Base-by-base conservation (phyloP, 2,888 invertebrate genomes). In the Liodrosophila aerea region DNA sequence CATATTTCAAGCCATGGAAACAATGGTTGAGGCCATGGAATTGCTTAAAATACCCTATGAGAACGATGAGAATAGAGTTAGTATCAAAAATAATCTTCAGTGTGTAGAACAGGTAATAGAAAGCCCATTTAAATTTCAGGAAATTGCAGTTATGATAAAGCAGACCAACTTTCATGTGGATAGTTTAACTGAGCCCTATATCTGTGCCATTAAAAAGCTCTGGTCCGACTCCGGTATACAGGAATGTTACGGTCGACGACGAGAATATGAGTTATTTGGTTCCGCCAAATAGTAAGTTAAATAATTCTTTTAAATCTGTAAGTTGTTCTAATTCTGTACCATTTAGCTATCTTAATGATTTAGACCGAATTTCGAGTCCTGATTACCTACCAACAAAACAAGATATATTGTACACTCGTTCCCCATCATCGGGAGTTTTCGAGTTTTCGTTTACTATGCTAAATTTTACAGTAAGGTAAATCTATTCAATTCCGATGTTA, bases 1-100 rank as follows among this genome's bases (percentile, higher is more conserved):
- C 92, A 98, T 99, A 92, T 99, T 99, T 92, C 99, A 99, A 99
- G 99, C 99, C 83, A 99, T 99, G 98, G 98, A 99, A 92, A 97
- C 98, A 90, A 98, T 99, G 98, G 98, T 99, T 90, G 94, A 98
- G 87, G 99, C 99, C 88, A 99, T 99, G 98, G 98, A 99, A 90
- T 94, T 98, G 91, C 94, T 99, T 89, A 96, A 96, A 92, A 98
- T 99, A 91, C 94, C 95, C 91, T 99, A 98, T 91, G 96, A 95
- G 88, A 94, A 95, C 91, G 93, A 95, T 90, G 93, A 95, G 90
- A 97, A 96, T 92, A 93, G 93, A 92, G 98, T 98, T 91, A 94
- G 94, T 93, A 76, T 61, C 22, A 4, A 2, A 4, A n/a, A 22
- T 2, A 22, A n/a, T n/a, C n/a, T n/a, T n/a, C n/a, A n/a, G n/a